These are phyloP conservation scores for Xestia ashworthii DNA, from an alignment of 2,888 invertebrate genomes.

Conservation along the genomic window DNA sequence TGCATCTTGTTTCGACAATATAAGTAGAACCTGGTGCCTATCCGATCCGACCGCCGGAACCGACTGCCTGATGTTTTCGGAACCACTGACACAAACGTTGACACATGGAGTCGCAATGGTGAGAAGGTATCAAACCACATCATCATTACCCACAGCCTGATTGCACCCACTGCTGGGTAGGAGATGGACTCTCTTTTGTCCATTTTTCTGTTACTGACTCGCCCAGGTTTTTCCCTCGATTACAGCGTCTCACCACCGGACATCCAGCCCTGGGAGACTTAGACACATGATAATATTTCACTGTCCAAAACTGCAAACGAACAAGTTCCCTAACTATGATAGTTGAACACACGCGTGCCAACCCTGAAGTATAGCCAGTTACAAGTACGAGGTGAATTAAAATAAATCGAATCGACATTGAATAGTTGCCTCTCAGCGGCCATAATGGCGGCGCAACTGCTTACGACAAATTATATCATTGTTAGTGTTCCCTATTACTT, in stretches of 20 bases:
- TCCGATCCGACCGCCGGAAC: neutral
- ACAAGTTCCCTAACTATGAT: slow-evolving; percentile 14
- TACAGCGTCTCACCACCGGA: neutral
- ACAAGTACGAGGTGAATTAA: slow-evolving; percentile 72
- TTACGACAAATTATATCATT: slow-evolving; percentile 54
- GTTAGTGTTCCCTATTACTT: slow-evolving; percentile 12
- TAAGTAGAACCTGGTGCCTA: neutral
- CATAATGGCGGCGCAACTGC: slow-evolving; percentile 35
- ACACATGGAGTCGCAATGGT: neutral
- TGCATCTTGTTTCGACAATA: accelerated
- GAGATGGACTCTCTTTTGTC: neutral
- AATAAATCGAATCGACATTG: slow-evolving; percentile 78
- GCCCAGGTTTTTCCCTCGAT: neutral
- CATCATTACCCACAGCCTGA: neutral
- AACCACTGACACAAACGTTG: neutral
- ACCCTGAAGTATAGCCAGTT: slow-evolving; percentile 51
- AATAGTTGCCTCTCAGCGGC: slow-evolving; percentile 71
- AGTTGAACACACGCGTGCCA: slow-evolving; percentile 27
- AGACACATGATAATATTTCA: neutral
- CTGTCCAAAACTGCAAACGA: slow-evolving; percentile 20
- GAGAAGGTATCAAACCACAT: neutral
- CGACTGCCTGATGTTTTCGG: neutral
- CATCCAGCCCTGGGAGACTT: neutral
- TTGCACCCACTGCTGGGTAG: neutral
- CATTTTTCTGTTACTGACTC: neutral